Conservation (phyloP, 2,113 vertebrate genomes). For the Oryzias javanicus region DNA sequence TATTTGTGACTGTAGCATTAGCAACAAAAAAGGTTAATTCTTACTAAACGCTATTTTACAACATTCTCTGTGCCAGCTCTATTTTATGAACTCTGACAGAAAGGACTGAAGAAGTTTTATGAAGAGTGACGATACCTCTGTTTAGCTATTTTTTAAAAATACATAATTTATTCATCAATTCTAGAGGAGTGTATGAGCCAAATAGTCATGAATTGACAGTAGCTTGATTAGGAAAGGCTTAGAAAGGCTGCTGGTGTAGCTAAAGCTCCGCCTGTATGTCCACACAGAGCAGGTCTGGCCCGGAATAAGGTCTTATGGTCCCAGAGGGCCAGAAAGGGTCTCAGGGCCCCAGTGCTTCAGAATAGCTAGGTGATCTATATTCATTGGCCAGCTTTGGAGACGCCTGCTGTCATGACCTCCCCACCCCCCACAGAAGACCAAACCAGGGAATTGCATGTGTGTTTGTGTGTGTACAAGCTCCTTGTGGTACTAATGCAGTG, state of each 20-base stretch:
- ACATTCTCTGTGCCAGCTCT: background rate
- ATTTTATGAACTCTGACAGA: background rate
- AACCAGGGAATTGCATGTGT: slow-evolving; percentile 40
- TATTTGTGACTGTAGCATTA: no score
- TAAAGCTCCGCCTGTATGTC: slow-evolving; percentile 40
- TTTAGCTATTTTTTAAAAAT: slow-evolving; percentile 2
- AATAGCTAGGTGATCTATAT: slow-evolving; percentile 75
- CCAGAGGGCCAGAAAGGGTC: slow-evolving; percentile 51
- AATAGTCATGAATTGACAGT: slow-evolving; percentile 2
- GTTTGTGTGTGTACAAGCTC: slow-evolving; percentile 31
- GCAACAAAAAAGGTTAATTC: no score
- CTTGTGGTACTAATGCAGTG: slow-evolving; percentile 68
- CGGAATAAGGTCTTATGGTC: slow-evolving; percentile 49
- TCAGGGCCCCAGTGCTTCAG: slow-evolving; percentile 56
- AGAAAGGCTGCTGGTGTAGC: slow-evolving; percentile 14
- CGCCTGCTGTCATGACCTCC: slow-evolving; percentile 68
- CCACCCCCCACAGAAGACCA: slow-evolving; percentile 55
- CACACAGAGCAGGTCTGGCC: slow-evolving; percentile 46
- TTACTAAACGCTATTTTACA: background rate
- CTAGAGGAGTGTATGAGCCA: background rate
- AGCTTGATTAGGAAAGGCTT: slow-evolving; percentile 11
- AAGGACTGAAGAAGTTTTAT: background rate
- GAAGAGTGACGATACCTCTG: background rate
- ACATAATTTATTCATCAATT: background rate
- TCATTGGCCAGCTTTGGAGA: slow-evolving; percentile 68